Evolutionary conservation across 2,888 invertebrate genomes (phyloP).

Genomic region (Eupithecia exiguata): DNA sequence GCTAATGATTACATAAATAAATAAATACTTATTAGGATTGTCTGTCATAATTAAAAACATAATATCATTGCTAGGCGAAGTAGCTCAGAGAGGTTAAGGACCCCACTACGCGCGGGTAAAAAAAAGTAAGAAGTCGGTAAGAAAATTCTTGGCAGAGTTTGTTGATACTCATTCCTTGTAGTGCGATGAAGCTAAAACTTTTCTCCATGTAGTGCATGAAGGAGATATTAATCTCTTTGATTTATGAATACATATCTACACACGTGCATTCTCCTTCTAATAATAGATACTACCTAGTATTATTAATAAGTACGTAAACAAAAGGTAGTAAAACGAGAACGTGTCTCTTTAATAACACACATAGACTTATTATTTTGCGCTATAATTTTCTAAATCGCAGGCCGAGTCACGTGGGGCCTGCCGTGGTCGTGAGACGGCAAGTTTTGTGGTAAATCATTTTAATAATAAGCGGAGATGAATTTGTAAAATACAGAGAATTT

Average conservation of each 20-base stretch:
- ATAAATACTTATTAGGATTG: not conserved
- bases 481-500: not conserved
- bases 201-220: not conserved
- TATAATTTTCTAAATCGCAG: constrained; percentile 31
- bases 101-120: not conserved
- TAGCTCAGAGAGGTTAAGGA: not conserved
- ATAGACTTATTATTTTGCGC: constrained; percentile 9
- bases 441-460: not conserved
- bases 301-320: not conserved
- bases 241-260: not conserved
- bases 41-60: not conserved
- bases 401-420: constrained; percentile 28
- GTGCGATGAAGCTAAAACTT: not conserved
- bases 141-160: not conserved
- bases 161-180: not conserved
- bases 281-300: not conserved
- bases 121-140: not conserved
- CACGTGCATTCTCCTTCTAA: not conserved
- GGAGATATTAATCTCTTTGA: not conserved
- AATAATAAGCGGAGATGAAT: not conserved
- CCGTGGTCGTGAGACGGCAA: constrained; percentile 24
- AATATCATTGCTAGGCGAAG: not conserved
- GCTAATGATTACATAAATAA: not conserved
- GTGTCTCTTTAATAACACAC: constrained; percentile 3
- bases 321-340: not conserved